Conservation (phyloP, 2,797 vertebrate species). For the Vireo griseus region DNA sequence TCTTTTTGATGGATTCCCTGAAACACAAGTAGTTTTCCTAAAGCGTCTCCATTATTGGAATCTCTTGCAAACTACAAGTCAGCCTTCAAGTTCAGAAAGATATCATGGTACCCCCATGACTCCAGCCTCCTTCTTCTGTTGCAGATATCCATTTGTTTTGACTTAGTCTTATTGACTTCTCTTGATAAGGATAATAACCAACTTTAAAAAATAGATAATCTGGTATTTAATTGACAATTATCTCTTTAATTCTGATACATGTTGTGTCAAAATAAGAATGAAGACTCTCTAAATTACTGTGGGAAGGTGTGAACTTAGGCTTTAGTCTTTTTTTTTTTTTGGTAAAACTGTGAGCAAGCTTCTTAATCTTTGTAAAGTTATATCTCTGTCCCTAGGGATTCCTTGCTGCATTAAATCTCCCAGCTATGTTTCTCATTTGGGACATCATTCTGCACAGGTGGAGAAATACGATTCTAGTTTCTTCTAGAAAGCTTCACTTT, state of each 20-base stretch:
- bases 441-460: not conserved
- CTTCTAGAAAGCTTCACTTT: slow-evolving; percentile 39
- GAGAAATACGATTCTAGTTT: slow-evolving; percentile 35
- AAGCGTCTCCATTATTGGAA: not conserved
- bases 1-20: slow-evolving; percentile 10
- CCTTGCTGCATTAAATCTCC: slow-evolving; percentile 39
- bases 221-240: not conserved
- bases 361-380: slow-evolving; percentile 30
- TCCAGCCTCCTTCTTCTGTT: not conserved
- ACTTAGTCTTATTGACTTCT: not conserved
- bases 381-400: not conserved
- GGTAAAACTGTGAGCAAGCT: not conserved
- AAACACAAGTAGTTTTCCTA: not conserved
- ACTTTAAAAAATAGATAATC: not conserved
- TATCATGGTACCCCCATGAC: not conserved
- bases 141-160: not conserved
- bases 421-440: slow-evolving; percentile 32
- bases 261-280: not conserved
- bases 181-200: not conserved
- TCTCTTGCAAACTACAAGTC: not conserved
- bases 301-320: not conserved
- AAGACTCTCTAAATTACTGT: not conserved
- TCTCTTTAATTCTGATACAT: not conserved
- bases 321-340: not conserved
- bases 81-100: not conserved